Base-by-base conservation (phyloP, 2,113 vertebrate species). In the Zapornia atra region DNA sequence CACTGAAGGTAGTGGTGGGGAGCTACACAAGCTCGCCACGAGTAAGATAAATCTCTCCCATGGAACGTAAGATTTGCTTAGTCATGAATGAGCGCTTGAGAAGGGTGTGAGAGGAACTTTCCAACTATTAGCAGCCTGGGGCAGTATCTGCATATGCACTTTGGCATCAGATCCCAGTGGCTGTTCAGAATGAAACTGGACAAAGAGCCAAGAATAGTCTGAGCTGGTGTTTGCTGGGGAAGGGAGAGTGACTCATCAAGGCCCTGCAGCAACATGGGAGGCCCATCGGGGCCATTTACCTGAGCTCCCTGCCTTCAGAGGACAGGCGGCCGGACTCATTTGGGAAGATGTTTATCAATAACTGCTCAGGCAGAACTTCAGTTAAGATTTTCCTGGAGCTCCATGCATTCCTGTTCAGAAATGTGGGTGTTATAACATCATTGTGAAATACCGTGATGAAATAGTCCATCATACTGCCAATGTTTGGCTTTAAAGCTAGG, bases 181-280 rank as follows among this genome's bases (percentile, higher is more conserved):
- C 51, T 65, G 22, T 70, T 57, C 50, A 42, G 63, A 46, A 48
- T 31, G 15, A 86, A 94, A 61, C 31, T 77, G 63, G 54, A 81
- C 50, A 38, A 82, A 46, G 19, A 63, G 44, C 36, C 0, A 1
- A 82, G 68, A n/a, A 40, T n/a, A 72, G 17, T 59, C 76, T 31
- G 70, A 94, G 38, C 33, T 83, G 38, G 5, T 17, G 25, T 51
- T 84, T 5, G 2, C 12, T 40, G 33, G 10, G 54, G 34, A 69
- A 65, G 16, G 31, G n/a, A 85, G 21, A 12, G n/a, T 10, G 46
- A 28, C 24, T 77, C 14, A 26, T 31, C 24, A 66, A 63, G 19
- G 8, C 12, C n/a, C 28, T 19, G 2, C 13, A 26, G 34, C 0
- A 0, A 79, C 59, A 20, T 3, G 2, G 10, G 5, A 8, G 2